Conservation (phyloP, 2,888 invertebrate species). For the Microctonus brassicae region DNA sequence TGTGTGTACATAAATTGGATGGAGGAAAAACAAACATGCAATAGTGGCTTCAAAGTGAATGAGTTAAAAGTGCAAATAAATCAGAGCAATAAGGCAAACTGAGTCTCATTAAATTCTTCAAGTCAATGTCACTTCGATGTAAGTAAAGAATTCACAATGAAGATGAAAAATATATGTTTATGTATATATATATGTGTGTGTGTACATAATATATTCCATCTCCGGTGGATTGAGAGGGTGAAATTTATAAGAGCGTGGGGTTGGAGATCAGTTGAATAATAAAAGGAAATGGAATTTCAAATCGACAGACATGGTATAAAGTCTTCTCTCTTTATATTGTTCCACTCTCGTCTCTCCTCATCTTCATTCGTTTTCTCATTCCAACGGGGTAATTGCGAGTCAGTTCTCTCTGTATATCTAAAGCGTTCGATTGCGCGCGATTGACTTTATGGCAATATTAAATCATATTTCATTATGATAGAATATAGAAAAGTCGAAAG, state of each 20-base stretch:
- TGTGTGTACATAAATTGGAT: constrained; percentile 21
- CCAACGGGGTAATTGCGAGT: constrained; percentile 45
- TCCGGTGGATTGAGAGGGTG: constrained; percentile 1
- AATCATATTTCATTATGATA: constrained; percentile 59
- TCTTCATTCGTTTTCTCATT: constrained; percentile 18
- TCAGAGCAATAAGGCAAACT: constrained; percentile 12
- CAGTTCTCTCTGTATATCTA: constrained; percentile 43
- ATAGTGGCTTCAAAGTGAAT: constrained; percentile 37
- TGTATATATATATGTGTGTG: background rate
- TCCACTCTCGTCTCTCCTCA: background rate
- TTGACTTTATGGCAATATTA: constrained; percentile 56
- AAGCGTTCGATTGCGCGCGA: constrained; percentile 50
- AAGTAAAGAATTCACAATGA: background rate
- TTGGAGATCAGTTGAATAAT: constrained; percentile 48
- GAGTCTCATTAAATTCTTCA: constrained; percentile 20
- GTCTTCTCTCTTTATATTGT: background rate
- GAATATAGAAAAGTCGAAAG: constrained; percentile 47
- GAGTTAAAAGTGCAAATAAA: constrained; percentile 31
- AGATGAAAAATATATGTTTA: background rate
- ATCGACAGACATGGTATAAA: constrained; percentile 44
- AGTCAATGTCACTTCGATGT: constrained; percentile 1
- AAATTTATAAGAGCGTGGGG: constrained; percentile 40
- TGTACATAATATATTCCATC: background rate
- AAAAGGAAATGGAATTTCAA: constrained; percentile 57
- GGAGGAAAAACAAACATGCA: constrained; percentile 39